Evolutionary conservation across 2,797 vertebrate species (phyloP).

Genomic region (Cryptoprocta ferox): DNA sequence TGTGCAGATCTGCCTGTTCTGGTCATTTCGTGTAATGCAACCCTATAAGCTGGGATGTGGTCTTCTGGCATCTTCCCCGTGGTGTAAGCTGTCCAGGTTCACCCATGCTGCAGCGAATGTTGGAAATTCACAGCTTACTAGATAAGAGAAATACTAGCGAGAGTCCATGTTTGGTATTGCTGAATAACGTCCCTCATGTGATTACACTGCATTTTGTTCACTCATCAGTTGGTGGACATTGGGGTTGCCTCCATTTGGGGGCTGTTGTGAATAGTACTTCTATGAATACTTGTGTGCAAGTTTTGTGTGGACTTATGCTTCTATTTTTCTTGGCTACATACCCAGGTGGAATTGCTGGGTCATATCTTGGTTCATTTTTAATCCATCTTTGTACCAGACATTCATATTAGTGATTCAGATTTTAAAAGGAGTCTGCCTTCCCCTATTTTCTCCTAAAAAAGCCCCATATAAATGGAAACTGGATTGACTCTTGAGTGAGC

Average conservation of each 20-base stretch:
- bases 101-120: too few species aligned
- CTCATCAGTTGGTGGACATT: not conserved
- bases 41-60: not conserved
- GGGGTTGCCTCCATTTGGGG: not conserved
- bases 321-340: not conserved
- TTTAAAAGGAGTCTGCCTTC: not conserved
- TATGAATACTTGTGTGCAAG: not conserved
- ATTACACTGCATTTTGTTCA: too few species aligned
- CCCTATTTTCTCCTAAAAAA: not conserved
- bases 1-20: rapidly evolving
- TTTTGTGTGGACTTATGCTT: not conserved
- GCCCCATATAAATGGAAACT: not conserved
- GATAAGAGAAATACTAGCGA: not conserved
- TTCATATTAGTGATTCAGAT: not conserved
- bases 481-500: not conserved
- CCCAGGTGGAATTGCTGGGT: not conserved
- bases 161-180: not conserved
- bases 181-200: not conserved
- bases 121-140: not conserved
- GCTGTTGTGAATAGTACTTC: not conserved
- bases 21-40: not conserved
- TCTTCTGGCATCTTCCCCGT: not conserved
- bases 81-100: not conserved
- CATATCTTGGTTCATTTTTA: not conserved
- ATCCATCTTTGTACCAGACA: not conserved